These are phyloP conservation scores for Triplophysa tibetana DNA, from an alignment of 2,113 vertebrate genomes.

Conservation along the genomic window DNA sequence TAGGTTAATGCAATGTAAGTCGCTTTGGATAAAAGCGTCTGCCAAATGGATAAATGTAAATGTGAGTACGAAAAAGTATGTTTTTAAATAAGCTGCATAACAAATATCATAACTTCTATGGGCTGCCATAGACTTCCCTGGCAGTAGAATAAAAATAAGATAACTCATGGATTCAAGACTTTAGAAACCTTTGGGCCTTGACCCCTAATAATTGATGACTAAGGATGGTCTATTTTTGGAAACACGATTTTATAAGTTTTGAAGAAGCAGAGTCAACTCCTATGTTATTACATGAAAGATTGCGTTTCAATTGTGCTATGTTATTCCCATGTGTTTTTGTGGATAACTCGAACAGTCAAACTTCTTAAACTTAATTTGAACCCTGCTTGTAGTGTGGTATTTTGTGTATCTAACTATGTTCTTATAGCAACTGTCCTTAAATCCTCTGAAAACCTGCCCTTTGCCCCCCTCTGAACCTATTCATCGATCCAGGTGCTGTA, in stretches of 20 bases:
- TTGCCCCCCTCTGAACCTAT: slow-evolving; percentile 12
- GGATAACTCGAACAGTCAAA: slow-evolving; percentile 4
- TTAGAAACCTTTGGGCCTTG: too few relatives aligned
- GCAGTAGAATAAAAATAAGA: not conserved
- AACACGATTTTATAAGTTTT: not conserved
- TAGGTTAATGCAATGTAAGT: too few relatives aligned
- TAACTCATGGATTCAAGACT: too few relatives aligned
- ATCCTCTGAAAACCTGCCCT: slow-evolving; percentile 2
- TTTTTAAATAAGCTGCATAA: too few relatives aligned
- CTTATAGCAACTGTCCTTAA: not conserved
- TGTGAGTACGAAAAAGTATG: too few relatives aligned
- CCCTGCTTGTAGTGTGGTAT: not conserved
- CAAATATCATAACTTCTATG: not conserved
- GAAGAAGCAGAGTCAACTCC: too few relatives aligned
- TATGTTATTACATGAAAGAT: too few relatives aligned
- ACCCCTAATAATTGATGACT: not conserved
- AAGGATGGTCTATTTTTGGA: not conserved
- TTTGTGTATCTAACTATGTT: not conserved
- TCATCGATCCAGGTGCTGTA: slow-evolving; percentile 26
- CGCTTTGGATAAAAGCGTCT: too few relatives aligned
- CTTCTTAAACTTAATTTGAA: not conserved
- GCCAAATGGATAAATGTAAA: too few relatives aligned
- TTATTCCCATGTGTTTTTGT: not conserved
- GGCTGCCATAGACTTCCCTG: not conserved
- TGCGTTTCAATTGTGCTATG: not conserved